Evolutionary conservation across 1,140 invertebrate species (phyloP), one percentile per base, ranked within the genome.

Genomic region (Micrasema longulum): DNA sequence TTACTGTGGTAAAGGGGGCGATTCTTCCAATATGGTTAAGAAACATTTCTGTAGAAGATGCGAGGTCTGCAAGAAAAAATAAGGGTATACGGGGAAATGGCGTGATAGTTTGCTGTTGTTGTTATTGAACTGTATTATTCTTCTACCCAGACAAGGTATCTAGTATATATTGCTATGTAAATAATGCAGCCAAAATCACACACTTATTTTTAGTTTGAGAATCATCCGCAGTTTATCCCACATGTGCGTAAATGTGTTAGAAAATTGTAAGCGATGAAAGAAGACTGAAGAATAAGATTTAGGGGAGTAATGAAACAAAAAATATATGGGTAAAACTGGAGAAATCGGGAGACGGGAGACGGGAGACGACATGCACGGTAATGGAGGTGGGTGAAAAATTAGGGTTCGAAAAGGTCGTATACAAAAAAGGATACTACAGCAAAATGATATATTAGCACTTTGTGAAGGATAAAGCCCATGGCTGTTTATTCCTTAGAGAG

Each of bases 401-500:
- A 75, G 63, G 73, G 73, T 75, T 69, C 66, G 48, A 75, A 69
- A 68, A 50, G 64, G 64, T 57, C 69, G 50, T 70, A 74, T 22
- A 68, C 41, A 71, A 69, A 75, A 74, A 71, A 74, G 60, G 55
- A 67, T 62, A 69, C 65, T 62, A 55, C 69, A 18, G 43, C 73
- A 35, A 71, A 71, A 75, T 75, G 73, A 75, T 75, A 75, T 71
- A 75, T 75, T 71, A 75, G 69, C 73, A 69, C 73, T 75, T 60
- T 38, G 57, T 41, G 55, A 35, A 23, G 48, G 68, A 63, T 70
- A 41, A 52, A 57, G 41, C 55, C 68, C 14, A 69, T 69, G 53
- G 47, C 52, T 60, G 67, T 69, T 69, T 69, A 60, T 60, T 45
- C 36, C 65, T 43, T 43, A 0, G 60, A 64, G 43, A 47, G 18